Conservation (phyloP, 2,888 invertebrate species). For the Spodoptera picta region DNA sequence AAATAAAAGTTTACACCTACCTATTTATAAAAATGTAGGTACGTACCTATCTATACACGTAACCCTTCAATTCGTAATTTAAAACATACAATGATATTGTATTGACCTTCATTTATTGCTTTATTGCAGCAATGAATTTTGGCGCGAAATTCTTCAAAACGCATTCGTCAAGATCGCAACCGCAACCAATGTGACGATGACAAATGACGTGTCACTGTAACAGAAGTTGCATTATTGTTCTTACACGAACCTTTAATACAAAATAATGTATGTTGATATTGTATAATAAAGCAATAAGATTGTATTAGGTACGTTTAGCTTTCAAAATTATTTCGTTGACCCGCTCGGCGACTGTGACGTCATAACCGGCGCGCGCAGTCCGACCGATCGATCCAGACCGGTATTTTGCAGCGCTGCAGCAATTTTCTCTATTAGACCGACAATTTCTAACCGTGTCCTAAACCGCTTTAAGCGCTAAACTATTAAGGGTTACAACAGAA, state of each 20-base stretch:
- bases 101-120: too few species aligned
- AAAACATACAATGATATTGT: too few species aligned
- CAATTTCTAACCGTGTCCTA: constrained; percentile 39
- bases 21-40: too few species aligned
- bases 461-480: constrained; percentile 70
- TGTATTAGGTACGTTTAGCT: constrained; percentile 62
- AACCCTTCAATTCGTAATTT: too few species aligned
- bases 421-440: constrained; percentile 58
- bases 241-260: constrained; percentile 30
- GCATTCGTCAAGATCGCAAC: too few species aligned
- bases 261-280: constrained; percentile 47
- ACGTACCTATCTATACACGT: too few species aligned
- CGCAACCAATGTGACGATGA: too few species aligned
- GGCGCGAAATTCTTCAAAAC: too few species aligned
- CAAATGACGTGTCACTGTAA: too few species aligned
- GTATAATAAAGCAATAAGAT: constrained; percentile 56
- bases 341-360: constrained; percentile 83
- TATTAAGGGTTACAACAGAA: constrained; percentile 46
- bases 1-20: too few species aligned
- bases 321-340: constrained; percentile 73
- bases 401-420: constrained; percentile 77
- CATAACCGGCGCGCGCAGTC: constrained; percentile 82
- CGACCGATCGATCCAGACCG: constrained; percentile 77
- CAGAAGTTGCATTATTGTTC: constrained; percentile 23
- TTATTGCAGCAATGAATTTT: too few species aligned